Evolutionary conservation across 2,797 vertebrate genomes (phyloP).

Genomic region (Avahi laniger): DNA sequence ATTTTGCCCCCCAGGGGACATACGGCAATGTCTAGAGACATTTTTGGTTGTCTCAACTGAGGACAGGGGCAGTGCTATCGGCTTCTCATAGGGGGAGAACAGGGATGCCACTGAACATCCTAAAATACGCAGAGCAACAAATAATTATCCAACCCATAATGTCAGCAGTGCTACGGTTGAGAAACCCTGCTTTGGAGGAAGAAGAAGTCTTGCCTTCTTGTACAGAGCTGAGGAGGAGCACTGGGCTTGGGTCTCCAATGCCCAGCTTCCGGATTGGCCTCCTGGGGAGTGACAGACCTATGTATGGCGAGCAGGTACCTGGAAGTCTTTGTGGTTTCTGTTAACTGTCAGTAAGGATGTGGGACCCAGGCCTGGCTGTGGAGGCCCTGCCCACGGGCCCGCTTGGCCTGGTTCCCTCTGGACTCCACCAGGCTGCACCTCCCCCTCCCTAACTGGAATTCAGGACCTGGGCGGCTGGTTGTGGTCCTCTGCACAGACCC

Average conservation of each 20-base stretch:
- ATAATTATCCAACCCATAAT: background rate
- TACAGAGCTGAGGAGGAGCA: background rate
- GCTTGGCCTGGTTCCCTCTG: background rate
- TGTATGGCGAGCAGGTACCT: background rate
- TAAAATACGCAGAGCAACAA: no score
- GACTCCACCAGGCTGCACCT: background rate
- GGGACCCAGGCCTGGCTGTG: background rate
- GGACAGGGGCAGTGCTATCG: background rate
- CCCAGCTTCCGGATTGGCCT: background rate
- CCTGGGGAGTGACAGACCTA: background rate
- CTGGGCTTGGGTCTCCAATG: background rate
- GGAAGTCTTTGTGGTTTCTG: background rate
- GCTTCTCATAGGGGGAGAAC: no score
- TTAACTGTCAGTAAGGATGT: background rate
- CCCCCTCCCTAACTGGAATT: background rate
- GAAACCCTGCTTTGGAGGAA: background rate
- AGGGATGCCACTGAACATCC: no score
- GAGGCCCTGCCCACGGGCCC: background rate
- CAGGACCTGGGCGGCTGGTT: background rate
- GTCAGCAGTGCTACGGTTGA: background rate
- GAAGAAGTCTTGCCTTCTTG: background rate
- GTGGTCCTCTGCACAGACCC: background rate
- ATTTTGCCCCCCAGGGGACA: background rate
- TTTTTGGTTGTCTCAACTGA: background rate
- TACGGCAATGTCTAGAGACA: background rate